Evolutionary conservation across 2,113 vertebrate genomes (phyloP), one percentile per base, ranked within the genome.

Genomic region (Grammomys surdaster): DNA sequence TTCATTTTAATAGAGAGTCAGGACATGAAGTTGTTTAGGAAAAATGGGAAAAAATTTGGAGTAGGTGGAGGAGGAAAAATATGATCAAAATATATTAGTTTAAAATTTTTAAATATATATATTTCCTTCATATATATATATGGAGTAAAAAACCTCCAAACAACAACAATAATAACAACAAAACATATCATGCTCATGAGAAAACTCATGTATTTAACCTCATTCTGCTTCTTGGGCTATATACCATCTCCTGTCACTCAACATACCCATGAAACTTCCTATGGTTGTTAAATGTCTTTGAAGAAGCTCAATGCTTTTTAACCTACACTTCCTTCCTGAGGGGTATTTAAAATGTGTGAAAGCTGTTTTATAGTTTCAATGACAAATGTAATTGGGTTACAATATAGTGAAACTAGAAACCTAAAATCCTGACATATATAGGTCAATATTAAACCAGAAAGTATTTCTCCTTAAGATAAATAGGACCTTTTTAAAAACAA

Each of bases 401-500:
- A 51, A 58, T 26, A 36, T 12, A 88, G 40, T 85, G 36, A 82
- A 91, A 14, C 9, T 16, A 95, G 67, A 88, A 70, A 2, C 14
- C 36, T 87, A 67, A 95, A 94, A 67, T 67, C 4, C 54, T 95
- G 6, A 31, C 78, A 60, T 69, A 67, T 14, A 36, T 56, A 56
- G 51, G 24, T 36, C 60, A 51, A 80, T 72, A 91, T 88, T 80
- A 82, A 93, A 77, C 6, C 77, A 80, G 87, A 7, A 60, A 77
- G n/a, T 36, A 58, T 70, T 82, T 26, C 11, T 60, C 31, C 12
- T 24, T 16, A 95, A 88, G 75, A 36, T 93, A 75, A 88, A 5
- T 60, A 84, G 60, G 14, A 43, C 60, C 51, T 54, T 73, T 95
- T 73, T 19, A 7, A 95, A 95, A 96, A 31, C 36, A 82, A 78